Percentiles rank a stretch among this genome's conserved stretches.
Evolutionary conservation across 2,113 vertebrate species (phyloP).

Genomic region (Alethe castanea): DNA sequence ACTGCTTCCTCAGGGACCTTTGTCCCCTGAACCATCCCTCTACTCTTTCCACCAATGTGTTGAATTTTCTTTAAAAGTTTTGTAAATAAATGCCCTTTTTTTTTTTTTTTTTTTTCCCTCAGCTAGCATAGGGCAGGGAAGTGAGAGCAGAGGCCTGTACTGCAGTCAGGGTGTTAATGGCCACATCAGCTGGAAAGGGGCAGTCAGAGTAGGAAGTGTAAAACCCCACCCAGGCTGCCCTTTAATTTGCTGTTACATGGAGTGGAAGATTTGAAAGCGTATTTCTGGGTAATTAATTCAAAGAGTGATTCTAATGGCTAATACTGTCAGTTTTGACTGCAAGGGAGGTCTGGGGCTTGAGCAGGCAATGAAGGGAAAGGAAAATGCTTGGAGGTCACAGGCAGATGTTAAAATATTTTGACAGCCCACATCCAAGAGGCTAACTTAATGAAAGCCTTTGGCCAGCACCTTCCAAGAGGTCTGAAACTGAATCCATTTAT

Average conservation of each 20-base stretch:
- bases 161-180: background rate
- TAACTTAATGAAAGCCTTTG: slow-evolving; percentile 64
- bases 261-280: slow-evolving; percentile 65
- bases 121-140: background rate
- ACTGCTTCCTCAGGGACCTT: background rate
- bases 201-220: slow-evolving; percentile 24
- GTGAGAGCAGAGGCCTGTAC: background rate
- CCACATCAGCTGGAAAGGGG: slow-evolving; percentile 15
- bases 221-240: slow-evolving; percentile 59
- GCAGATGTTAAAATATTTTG: slow-evolving; percentile 71
- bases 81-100: background rate
- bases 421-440: slow-evolving; percentile 63
- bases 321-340: slow-evolving; percentile 67
- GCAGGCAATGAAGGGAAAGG: slow-evolving; percentile 43
- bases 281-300: slow-evolving; percentile 74
- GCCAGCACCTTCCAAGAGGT: slow-evolving; percentile 54
- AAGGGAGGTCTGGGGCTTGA: slow-evolving; percentile 45
- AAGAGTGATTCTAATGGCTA: slow-evolving; percentile 67
- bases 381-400: slow-evolving; percentile 54
- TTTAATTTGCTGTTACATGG: slow-evolving; percentile 68
- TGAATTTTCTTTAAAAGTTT: background rate
- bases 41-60: background rate
- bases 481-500: slow-evolving; percentile 67
- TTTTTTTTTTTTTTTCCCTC: background rate
- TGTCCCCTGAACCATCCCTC: background rate